These are phyloP conservation scores for Colius striatus DNA, from an alignment of 2,113 vertebrate genomes.

Conservation along the genomic window DNA sequence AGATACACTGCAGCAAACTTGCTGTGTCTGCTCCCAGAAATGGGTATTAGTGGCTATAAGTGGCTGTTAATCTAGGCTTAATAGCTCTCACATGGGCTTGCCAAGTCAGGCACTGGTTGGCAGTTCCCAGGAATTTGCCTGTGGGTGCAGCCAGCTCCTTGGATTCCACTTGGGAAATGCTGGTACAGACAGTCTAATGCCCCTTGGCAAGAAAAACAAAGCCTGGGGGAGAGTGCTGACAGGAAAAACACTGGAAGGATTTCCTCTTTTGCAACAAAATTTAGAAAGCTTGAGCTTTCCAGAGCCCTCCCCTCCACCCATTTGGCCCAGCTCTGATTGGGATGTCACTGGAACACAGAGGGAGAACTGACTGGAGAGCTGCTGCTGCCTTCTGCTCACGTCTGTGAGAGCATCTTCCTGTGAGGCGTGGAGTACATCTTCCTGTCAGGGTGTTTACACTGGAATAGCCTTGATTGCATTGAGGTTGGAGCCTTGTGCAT, in stretches of 20 bases:
- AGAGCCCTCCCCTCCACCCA: not conserved
- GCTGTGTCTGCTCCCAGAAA: constrained; percentile 18
- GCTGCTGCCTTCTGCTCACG: not conserved
- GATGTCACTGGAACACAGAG: not conserved
- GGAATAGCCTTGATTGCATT: not conserved
- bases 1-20: not conserved
- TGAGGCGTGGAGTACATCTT: not conserved
- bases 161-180: not conserved
- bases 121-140: not conserved
- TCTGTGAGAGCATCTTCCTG: not conserved
- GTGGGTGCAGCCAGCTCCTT: not conserved
- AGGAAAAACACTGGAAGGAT: not conserved
- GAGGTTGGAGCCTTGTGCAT: not conserved
- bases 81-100: not conserved
- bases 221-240: not conserved
- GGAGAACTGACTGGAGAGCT: not conserved
- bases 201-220: not conserved
- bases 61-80: not conserved
- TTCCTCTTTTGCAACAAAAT: not conserved
- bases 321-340: not conserved
- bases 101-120: not conserved
- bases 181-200: not conserved
- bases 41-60: constrained; percentile 6
- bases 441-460: not conserved
- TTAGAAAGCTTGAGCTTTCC: not conserved